Evolutionary conservation across 2,888 invertebrate genomes (phyloP).

Genomic region (Leucophenga maculata): DNA sequence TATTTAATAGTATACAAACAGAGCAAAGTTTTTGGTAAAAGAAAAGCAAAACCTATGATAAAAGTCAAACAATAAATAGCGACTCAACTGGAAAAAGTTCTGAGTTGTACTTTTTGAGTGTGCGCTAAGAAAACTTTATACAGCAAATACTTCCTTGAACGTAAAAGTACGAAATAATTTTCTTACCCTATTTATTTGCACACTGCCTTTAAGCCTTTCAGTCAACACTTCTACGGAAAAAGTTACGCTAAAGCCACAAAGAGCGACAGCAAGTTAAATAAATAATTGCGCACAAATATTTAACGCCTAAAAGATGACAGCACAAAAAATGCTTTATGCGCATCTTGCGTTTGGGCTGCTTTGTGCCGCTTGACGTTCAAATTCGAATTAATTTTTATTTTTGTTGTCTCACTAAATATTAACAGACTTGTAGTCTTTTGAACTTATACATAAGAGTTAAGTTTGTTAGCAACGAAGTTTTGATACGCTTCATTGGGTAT

Average conservation of each 20-base stretch:
- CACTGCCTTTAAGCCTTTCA: background rate
- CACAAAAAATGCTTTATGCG: constrained; percentile 2
- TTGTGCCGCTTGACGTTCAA: background rate
- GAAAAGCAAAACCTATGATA: too few relatives aligned
- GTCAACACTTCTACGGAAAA: background rate
- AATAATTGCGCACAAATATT: constrained; percentile 21
- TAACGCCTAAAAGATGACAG: constrained; percentile 14
- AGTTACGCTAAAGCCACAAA: background rate
- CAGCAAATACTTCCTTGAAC: background rate
- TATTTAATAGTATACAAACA: too few relatives aligned
- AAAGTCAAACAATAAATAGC: too few relatives aligned
- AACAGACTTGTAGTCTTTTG: background rate
- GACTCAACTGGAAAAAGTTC: too few relatives aligned
- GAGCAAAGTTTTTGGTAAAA: too few relatives aligned
- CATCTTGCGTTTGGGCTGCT: constrained; percentile 6
- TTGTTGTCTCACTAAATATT: constrained; percentile 23
- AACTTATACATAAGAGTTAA: too few relatives aligned
- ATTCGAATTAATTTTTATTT: constrained; percentile 2
- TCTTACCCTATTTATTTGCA: background rate
- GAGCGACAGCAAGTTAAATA: constrained; percentile 11
- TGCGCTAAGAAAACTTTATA: too few relatives aligned
- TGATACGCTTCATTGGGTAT: too few relatives aligned
- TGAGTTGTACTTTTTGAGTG: too few relatives aligned
- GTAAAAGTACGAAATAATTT: background rate
- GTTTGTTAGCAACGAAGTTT: too few relatives aligned